phyloP scores from a whole-genome alignment of 2,888 invertebrate genomes.

The Volucella inflata region DNA sequence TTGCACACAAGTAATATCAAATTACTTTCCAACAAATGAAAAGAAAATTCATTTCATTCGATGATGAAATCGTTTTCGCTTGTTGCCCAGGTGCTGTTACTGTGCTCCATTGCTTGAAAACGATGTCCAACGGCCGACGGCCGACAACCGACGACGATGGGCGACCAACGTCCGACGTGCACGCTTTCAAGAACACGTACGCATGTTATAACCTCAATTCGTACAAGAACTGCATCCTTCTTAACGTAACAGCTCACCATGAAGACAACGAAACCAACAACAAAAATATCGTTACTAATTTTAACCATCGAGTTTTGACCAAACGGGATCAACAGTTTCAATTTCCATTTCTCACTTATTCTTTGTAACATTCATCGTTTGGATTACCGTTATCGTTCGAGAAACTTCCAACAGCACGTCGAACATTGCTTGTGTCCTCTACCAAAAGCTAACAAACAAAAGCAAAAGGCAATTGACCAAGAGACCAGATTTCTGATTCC shows the following conservation, averaged over 20 bases:
- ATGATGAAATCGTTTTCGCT: conserved; percentile 73
- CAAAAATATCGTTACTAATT: not conserved
- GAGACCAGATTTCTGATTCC: conserved; percentile 25
- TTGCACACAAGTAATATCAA: conserved; percentile 44
- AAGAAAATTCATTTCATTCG: conserved; percentile 68
- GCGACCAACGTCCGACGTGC: not conserved
- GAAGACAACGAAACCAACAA: not conserved
- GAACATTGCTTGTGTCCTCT: not conserved
- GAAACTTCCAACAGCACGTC: conserved; percentile 43
- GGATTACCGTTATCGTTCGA: conserved; percentile 65
- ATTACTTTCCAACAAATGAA: conserved; percentile 71
- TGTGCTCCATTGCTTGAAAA: not conserved
- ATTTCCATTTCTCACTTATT: conserved; percentile 20
- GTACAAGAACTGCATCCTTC: conserved; percentile 10
- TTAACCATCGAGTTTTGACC: conserved; percentile 18
- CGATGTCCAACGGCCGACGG: too few species aligned
- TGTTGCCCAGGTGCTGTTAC: conserved; percentile 35
- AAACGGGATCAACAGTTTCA: conserved; percentile 19
- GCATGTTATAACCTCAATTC: conserved; percentile 38
- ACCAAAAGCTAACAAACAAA: conserved; percentile 38
- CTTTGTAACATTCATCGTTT: conserved; percentile 18
- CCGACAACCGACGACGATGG: too few species aligned
- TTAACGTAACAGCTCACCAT: not conserved
- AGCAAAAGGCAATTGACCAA: conserved; percentile 56
- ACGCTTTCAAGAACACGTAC: conserved; percentile 37